Conservation (phyloP, 2,113 vertebrate genomes). For the Rousettus leschenaultii region DNA sequence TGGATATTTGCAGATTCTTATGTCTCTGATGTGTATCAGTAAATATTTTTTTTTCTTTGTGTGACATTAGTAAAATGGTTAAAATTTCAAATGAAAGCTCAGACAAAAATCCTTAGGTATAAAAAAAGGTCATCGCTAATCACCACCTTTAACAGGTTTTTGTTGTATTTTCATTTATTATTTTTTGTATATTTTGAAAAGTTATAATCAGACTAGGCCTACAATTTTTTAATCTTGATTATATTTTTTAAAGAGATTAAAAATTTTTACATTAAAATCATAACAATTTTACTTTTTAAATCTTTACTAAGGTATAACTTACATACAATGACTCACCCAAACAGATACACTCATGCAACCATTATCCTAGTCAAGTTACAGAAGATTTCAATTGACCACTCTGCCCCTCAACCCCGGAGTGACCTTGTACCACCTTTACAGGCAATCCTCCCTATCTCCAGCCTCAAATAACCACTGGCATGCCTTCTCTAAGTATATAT, state of each 20-base stretch:
- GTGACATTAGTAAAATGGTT: neutral
- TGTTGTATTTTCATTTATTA: neutral
- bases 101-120: neutral
- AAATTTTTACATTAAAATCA: neutral
- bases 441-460: neutral
- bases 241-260: neutral
- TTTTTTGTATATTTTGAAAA: neutral
- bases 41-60: neutral
- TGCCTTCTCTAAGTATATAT: neutral
- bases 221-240: neutral
- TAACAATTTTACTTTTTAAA: neutral
- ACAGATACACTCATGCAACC: neutral
- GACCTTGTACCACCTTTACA: neutral
- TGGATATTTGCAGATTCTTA: slow-evolving; percentile 30
- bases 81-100: slow-evolving; percentile 24
- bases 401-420: neutral
- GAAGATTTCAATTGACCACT: neutral
- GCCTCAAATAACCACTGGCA: neutral
- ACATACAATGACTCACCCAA: neutral
- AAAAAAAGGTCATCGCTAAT: neutral
- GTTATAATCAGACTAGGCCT: neutral
- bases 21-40: neutral
- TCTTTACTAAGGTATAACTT: neutral
- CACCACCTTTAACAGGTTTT: neutral
- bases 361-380: neutral